Percentiles rank a stretch among this genome's conserved stretches.
Evolutionary conservation across 1,140 invertebrate genomes (phyloP).

Genomic region (Chelonus insularis): DNA sequence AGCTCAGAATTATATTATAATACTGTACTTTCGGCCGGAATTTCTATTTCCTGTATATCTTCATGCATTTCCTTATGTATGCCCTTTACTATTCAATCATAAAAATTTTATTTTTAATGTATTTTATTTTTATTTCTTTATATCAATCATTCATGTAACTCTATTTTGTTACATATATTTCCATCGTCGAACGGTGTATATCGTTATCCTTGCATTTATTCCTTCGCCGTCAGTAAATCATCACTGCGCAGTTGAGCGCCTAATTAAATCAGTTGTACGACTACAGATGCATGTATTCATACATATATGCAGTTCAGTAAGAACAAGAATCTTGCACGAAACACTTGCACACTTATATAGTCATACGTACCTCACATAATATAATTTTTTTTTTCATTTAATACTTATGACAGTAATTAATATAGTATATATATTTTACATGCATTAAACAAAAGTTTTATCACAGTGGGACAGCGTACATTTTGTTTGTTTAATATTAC

Average conservation of each 20-base stretch:
- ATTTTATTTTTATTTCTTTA: conserved; percentile 8
- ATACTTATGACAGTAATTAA: conserved; percentile 51
- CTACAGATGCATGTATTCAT: background rate
- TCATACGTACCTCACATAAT: no score
- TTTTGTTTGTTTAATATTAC: conserved; percentile 51
- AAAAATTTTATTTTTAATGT: conserved; percentile 6
- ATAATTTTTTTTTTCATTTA: conserved; percentile 22
- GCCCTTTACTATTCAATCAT: background rate
- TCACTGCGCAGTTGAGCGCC: conserved; percentile 14
- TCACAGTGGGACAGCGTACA: conserved; percentile 60
- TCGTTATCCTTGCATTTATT: background rate
- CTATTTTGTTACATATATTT: no score
- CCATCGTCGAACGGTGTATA: conserved; percentile 9
- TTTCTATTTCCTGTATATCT: conserved; percentile 11
- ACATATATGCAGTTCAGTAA: conserved; percentile 1
- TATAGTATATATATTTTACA: conserved; percentile 51
- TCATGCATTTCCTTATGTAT: no score
- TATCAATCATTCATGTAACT: background rate
- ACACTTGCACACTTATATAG: no score
- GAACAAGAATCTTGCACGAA: no score
- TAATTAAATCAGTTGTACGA: conserved; percentile 11
- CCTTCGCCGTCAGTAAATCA: background rate
- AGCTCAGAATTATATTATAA: conserved; percentile 26
- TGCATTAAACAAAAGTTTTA: conserved; percentile 58
- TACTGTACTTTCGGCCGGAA: conserved; percentile 26